A percentile compares a stretch with the other conserved stretches of the same genome.
phyloP scores from a whole-genome alignment of 1,140 invertebrate genomes.

The Dufourea novaeangliae region DNA sequence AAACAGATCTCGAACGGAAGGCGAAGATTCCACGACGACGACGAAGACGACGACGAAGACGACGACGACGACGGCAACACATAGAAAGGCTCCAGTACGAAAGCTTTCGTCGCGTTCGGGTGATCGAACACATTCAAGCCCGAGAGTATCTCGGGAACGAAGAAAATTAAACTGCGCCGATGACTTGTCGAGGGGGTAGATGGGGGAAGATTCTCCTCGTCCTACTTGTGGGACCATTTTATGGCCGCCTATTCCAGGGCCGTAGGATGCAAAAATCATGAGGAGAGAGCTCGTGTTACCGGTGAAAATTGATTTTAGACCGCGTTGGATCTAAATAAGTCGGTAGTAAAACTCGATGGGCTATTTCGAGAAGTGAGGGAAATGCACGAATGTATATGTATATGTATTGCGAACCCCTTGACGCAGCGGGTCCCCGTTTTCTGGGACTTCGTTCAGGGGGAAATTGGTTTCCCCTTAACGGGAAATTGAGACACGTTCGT shows the following conservation, averaged over 20 bases:
- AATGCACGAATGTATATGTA: too few species aligned
- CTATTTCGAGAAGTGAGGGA: neutral
- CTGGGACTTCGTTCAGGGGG: too few species aligned
- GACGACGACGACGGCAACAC: slow-evolving; percentile 8
- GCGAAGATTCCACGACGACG: neutral
- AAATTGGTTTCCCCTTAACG: too few species aligned
- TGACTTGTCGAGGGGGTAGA: neutral
- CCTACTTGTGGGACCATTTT: neutral
- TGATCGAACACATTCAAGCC: neutral
- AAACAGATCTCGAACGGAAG: neutral
- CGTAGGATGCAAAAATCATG: neutral
- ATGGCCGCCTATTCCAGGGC: neutral
- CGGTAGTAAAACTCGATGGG: neutral
- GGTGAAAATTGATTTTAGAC: neutral
- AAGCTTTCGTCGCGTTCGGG: neutral
- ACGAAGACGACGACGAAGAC: slow-evolving; percentile 4
- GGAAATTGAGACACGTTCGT: too few species aligned
- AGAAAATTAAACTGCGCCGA: slow-evolving; percentile 13
- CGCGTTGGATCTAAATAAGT: neutral
- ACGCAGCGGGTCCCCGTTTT: too few species aligned
- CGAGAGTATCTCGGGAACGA: neutral
- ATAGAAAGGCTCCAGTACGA: too few species aligned
- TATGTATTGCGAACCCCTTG: neutral
- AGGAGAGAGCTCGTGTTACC: neutral
- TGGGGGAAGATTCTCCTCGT: neutral